Evolutionary conservation across 2,888 invertebrate species (phyloP).

Genomic region (Mayetiola destructor): DNA sequence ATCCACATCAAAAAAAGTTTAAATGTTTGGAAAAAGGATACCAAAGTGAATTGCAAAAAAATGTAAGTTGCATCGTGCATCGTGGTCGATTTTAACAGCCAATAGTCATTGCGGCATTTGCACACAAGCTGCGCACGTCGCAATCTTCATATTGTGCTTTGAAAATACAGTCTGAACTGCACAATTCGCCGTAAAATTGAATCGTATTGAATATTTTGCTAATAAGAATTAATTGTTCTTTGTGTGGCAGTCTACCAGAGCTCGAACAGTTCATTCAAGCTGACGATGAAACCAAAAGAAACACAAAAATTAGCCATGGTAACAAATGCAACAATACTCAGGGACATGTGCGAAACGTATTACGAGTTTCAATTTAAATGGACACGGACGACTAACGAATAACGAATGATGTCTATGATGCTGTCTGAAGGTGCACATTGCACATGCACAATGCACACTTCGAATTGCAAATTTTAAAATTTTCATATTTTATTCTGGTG

Average conservation of each 20-base stretch:
- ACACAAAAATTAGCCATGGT: too few species aligned
- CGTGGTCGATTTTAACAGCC: neutral
- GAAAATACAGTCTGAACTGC: neutral
- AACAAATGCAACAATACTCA: too few species aligned
- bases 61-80: neutral
- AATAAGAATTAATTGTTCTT: neutral
- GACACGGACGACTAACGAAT: too few species aligned
- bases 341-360: too few species aligned
- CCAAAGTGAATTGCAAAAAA: neutral
- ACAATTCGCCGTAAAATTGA: neutral
- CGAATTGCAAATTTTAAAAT: too few species aligned
- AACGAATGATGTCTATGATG: too few species aligned
- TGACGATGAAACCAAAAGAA: neutral
- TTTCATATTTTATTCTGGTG: too few species aligned
- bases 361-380: too few species aligned
- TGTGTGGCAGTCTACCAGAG: neutral
- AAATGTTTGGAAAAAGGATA: constrained; percentile 11
- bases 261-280: neutral
- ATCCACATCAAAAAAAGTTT: constrained; percentile 7
- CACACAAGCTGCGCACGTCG: constrained; percentile 1
- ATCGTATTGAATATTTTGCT: neutral
- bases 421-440: too few species aligned
- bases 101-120: neutral
- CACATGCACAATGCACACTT: too few species aligned
- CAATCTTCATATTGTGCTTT: neutral